These are phyloP conservation scores for Anarrhichthys ocellatus DNA, from an alignment of 2,113 vertebrate species.

Conservation along the genomic window DNA sequence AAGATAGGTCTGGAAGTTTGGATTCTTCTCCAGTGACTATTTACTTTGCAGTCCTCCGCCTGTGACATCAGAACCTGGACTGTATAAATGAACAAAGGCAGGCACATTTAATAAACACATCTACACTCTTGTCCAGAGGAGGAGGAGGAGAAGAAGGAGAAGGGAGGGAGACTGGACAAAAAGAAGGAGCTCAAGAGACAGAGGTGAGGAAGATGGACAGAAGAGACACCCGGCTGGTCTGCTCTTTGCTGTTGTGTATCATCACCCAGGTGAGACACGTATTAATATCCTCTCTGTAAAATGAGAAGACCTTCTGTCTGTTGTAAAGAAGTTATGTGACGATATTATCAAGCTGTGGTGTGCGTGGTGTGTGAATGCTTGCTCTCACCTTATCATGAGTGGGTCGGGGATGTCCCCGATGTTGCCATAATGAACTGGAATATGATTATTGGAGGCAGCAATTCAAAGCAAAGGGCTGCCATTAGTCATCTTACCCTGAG, in stretches of 20 bases:
- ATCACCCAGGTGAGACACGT: conserved; percentile 38
- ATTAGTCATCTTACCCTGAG: neutral
- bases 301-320: neutral
- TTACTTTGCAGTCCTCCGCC: conserved; percentile 26
- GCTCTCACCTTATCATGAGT: neutral
- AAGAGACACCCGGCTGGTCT: conserved; percentile 8
- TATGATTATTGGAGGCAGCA: neutral
- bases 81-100: conserved; percentile 24
- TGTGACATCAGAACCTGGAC: conserved; percentile 21
- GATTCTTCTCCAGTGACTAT: conserved; percentile 15
- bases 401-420: neutral
- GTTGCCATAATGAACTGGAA: neutral
- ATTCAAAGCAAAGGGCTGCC: neutral
- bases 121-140: neutral
- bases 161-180: neutral
- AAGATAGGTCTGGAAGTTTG: neutral
- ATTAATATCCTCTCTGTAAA: neutral
- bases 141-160: neutral
- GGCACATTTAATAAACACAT: conserved; percentile 1
- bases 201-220: conserved; percentile 15
- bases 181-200: neutral
- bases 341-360: neutral
- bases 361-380: neutral
- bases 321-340: neutral
- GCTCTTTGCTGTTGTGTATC: conserved; percentile 27